A percentile compares a stretch with the other conserved stretches of the same genome.
These are phyloP conservation scores for Hyppa rectilinea DNA, from an alignment of 2,888 invertebrate species.

Conservation along the genomic window DNA sequence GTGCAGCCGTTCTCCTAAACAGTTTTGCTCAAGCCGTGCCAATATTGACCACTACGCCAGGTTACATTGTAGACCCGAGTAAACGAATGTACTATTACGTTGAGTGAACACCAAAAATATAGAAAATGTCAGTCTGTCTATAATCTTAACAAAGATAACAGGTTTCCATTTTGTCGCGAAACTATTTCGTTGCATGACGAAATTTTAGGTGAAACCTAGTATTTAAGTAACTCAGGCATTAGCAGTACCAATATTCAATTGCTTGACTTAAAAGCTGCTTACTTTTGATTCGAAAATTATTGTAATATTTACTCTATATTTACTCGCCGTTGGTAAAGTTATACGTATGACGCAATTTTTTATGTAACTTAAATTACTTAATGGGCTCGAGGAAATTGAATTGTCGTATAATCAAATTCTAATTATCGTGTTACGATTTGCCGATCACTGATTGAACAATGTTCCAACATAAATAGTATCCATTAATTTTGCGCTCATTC, in stretches of 20 bases:
- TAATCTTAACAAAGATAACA: conserved; percentile 18
- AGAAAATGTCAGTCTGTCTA: conserved; percentile 1
- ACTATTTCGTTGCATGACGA: conserved; percentile 29
- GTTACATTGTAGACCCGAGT: conserved; percentile 87
- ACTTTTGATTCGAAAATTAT: conserved; percentile 33
- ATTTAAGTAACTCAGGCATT: conserved; percentile 26
- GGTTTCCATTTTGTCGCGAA: conserved; percentile 31
- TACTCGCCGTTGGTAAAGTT: conserved; percentile 8
- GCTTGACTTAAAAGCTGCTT: conserved; percentile 23
- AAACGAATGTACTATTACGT: conserved; percentile 89
- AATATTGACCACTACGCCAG: conserved; percentile 81
- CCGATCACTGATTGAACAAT: conserved; percentile 31
- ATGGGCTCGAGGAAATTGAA: conserved; percentile 23
- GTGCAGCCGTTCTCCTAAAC: conserved; percentile 80
- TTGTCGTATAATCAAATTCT: conserved; percentile 36
- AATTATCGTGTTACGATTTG: conserved; percentile 29
- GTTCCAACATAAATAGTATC: conserved; percentile 3
- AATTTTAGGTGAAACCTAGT: conserved; percentile 32
- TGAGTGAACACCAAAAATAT: conserved; percentile 69
- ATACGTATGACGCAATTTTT: conserved; percentile 36
- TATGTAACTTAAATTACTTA: conserved; percentile 41
- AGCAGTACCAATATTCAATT: conserved; percentile 32
- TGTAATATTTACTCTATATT: conserved; percentile 8
- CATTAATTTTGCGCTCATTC: conserved; percentile 33
- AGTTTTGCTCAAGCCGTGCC: conserved; percentile 84